These are phyloP conservation scores for Apus apus DNA, from an alignment of 2,113 vertebrate genomes.

Conservation along the genomic window DNA sequence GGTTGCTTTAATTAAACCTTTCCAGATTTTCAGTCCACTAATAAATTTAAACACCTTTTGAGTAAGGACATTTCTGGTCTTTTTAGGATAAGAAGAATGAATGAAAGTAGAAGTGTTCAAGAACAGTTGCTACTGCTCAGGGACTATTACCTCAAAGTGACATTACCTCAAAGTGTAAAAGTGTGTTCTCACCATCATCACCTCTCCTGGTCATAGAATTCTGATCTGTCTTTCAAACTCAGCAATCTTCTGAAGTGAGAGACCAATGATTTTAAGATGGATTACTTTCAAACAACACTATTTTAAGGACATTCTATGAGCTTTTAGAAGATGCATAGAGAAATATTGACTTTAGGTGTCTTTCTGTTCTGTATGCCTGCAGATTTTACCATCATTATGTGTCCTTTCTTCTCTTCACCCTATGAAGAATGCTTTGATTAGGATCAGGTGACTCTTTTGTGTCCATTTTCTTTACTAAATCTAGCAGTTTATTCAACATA, in stretches of 20 bases:
- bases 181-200: background rate
- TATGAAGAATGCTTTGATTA: background rate
- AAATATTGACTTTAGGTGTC: background rate
- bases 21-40: background rate
- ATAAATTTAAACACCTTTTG: background rate
- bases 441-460: background rate
- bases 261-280: background rate
- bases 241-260: background rate
- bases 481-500: background rate
- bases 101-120: background rate
- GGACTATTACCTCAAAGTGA: background rate
- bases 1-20: background rate
- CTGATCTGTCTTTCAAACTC: background rate
- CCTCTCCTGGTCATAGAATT: background rate
- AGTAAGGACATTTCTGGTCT: background rate
- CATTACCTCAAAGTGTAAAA: background rate
- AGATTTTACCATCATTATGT: background rate
- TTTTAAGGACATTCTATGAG: background rate
- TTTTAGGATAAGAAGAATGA: background rate
- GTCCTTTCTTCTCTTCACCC: background rate
- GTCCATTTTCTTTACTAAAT: background rate
- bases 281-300: background rate
- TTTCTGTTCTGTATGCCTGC: background rate
- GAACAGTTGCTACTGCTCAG: background rate
- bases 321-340: background rate